Percentiles rank a stretch among this genome's conserved stretches.
These are phyloP conservation scores for Macroteleia sp. DNA, from an alignment of 2,888 invertebrate genomes.

Conservation along the genomic window DNA sequence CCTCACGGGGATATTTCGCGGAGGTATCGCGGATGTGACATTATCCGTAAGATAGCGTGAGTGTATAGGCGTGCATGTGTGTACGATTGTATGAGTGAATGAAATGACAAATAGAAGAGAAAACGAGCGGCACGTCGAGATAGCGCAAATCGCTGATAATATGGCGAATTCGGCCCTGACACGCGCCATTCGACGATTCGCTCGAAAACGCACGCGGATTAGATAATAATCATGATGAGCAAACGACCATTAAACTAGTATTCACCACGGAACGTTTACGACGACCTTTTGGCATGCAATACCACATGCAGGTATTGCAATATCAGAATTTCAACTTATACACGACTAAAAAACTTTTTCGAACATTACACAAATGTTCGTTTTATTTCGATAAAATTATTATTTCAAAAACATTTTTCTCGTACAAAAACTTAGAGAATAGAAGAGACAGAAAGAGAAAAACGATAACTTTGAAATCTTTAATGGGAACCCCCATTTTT, in stretches of 20 bases:
- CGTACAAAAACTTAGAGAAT: too few species aligned
- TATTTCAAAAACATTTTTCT: too few species aligned
- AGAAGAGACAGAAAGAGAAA: too few species aligned
- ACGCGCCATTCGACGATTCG: conserved; percentile 13
- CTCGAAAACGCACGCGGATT: conserved; percentile 35
- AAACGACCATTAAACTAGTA: conserved; percentile 33
- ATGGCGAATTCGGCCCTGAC: conserved; percentile 35
- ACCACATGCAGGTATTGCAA: conserved; percentile 25
- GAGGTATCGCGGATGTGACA: conserved; percentile 20
- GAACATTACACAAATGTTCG: neutral
- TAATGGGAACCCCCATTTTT: too few species aligned
- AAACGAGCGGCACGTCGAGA: conserved; percentile 7
- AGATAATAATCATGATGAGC: conserved; percentile 42
- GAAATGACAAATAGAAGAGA: conserved; percentile 30
- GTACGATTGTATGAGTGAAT: too few species aligned
- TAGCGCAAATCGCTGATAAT: neutral
- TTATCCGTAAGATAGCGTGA: neutral
- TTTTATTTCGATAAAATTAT: too few species aligned
- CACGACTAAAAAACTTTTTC: conserved; percentile 1
- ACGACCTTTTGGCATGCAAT: conserved; percentile 49
- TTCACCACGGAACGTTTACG: conserved; percentile 26
- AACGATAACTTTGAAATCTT: too few species aligned
- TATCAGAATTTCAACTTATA: conserved; percentile 12
- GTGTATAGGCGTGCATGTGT: neutral
- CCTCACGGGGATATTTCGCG: conserved; percentile 1